Evolutionary conservation across 1,140 invertebrate genomes (phyloP).

Genomic region (Temnothorax curvispinosus): DNA sequence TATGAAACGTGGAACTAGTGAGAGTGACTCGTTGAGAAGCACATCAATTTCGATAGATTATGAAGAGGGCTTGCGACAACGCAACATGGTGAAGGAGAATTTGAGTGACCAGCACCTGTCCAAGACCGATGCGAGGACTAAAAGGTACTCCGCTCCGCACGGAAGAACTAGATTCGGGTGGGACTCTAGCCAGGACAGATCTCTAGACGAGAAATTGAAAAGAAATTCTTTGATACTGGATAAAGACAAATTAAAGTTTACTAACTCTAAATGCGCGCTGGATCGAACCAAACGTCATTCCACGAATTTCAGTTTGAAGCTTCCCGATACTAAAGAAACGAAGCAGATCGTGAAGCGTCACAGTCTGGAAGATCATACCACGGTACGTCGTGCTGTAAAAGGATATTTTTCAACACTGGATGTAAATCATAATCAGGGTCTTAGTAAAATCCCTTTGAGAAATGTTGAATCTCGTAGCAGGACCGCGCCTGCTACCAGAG

Average conservation of each 20-base stretch:
- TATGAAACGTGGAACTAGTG: conserved; percentile 71
- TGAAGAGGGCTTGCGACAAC: conserved; percentile 72
- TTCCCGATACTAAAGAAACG: conserved; percentile 75
- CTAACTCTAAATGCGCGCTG: conserved; percentile 70
- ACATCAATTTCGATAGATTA: conserved; percentile 77
- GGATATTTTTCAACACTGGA: conserved; percentile 80
- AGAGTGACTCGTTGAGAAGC: conserved; percentile 61
- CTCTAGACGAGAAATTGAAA: conserved; percentile 74
- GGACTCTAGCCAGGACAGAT: conserved; percentile 44
- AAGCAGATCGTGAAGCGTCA: conserved; percentile 79
- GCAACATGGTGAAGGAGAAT: conserved; percentile 63
- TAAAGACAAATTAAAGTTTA: conserved; percentile 73
- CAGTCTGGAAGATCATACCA: conserved; percentile 79
- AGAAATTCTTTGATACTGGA: conserved; percentile 74
- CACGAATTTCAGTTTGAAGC: conserved; percentile 74
- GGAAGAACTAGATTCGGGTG: conserved; percentile 71
- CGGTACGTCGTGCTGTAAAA: conserved; percentile 71
- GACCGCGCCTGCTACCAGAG: conserved; percentile 82
- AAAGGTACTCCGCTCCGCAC: conserved; percentile 63
- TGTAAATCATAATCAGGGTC: conserved; percentile 84
- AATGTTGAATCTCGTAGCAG: conserved; percentile 80
- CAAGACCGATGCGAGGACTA: conserved; percentile 66
- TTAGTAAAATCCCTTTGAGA: conserved; percentile 82
- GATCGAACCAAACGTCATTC: conserved; percentile 82
- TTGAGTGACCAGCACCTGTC: conserved; percentile 54